A percentile compares a stretch with the other conserved stretches of the same genome.
These are phyloP conservation scores for Zaprionus ghesquierei DNA, from an alignment of 1,140 invertebrate species.

Conservation along the genomic window DNA sequence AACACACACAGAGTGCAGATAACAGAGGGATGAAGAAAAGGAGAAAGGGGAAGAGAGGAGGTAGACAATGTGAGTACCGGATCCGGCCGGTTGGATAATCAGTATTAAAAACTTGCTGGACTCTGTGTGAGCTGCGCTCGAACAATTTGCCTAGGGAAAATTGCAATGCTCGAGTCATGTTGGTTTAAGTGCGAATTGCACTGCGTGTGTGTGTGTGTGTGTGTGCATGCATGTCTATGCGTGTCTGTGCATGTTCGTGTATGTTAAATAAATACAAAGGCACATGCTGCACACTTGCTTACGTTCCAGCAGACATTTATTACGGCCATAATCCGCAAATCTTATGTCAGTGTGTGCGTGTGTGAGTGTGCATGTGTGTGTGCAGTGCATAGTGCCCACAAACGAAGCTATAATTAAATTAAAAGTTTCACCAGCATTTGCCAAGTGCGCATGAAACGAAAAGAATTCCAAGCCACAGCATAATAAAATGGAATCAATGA, in stretches of 20 bases:
- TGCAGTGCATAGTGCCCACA: slow-evolving; percentile 50
- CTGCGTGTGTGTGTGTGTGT: no score
- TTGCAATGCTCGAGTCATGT: slow-evolving; percentile 63
- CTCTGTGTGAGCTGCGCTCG: slow-evolving; percentile 16
- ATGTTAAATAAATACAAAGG: slow-evolving; percentile 59
- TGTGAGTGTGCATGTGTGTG: slow-evolving; percentile 22
- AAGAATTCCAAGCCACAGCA: slow-evolving; percentile 36
- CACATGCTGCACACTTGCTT: slow-evolving; percentile 54
- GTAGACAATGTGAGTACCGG: not conserved
- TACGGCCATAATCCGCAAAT: slow-evolving; percentile 68
- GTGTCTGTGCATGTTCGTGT: slow-evolving; percentile 18
- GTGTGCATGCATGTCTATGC: slow-evolving; percentile 11
- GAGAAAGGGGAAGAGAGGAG: not conserved
- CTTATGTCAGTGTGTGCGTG: slow-evolving; percentile 53
- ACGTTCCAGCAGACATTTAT: slow-evolving; percentile 70
- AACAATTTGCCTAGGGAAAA: slow-evolving; percentile 35
- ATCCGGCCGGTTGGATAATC: slow-evolving; percentile 55
- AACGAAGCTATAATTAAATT: slow-evolving; percentile 80
- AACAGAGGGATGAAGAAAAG: not conserved
- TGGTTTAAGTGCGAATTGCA: slow-evolving; percentile 39
- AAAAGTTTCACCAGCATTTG: slow-evolving; percentile 70
- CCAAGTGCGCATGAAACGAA: slow-evolving; percentile 17
- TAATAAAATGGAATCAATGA: slow-evolving; percentile 55
- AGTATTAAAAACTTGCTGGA: slow-evolving; percentile 60
- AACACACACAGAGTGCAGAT: not conserved